Evolutionary conservation across 2,888 invertebrate genomes (phyloP), one percentile per base, ranked within the genome.

Genomic region (Luperina testacea): DNA sequence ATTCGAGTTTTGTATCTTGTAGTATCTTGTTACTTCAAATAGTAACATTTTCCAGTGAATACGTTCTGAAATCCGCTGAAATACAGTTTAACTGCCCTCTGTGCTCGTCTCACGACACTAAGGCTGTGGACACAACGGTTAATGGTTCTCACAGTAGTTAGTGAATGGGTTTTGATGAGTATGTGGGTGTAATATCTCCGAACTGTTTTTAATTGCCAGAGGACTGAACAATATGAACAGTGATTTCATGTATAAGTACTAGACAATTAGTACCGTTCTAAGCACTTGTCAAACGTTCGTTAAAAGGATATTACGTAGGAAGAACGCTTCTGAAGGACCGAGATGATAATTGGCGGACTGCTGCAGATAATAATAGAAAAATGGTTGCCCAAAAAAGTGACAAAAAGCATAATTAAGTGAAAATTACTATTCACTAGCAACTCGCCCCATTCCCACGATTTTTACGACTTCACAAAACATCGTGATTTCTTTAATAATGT

Each of bases 21-120:
- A 64, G 69, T 83, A 83, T 71, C 48, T 61, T 74, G 53, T 76
- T 68, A 20, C 61, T 76, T 24, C 53, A 78, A 80, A 80, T 78
- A 78, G 72, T 78, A 83, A 81, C 80, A 85, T 83, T 72, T 85
- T 79, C 81, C 57, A 71, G 70, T 89, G 82, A 89, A 85, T 82
- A 83, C 81, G 76, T 80, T 71, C 63, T 79, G 73, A 75, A 73
- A 85, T 83, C 78, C 75, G 61, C 59, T 83, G 79, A 85, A 88
- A 83, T 82, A 82, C 75, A 78, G 86, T 81, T 87, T 76, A 85
- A 80, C 88, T 74, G 81, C 75, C 75, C 69, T 78, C 73, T 75
- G 72, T 79, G 78, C 73, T 76, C 75, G 75, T 81, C 82, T 73
- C 80, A 61, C 51, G 61, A 63, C 27, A 2, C 2, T 80, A 74